These are phyloP conservation scores for Caprella mutica DNA, from an alignment of 2,888 invertebrate species.

Conservation along the genomic window DNA sequence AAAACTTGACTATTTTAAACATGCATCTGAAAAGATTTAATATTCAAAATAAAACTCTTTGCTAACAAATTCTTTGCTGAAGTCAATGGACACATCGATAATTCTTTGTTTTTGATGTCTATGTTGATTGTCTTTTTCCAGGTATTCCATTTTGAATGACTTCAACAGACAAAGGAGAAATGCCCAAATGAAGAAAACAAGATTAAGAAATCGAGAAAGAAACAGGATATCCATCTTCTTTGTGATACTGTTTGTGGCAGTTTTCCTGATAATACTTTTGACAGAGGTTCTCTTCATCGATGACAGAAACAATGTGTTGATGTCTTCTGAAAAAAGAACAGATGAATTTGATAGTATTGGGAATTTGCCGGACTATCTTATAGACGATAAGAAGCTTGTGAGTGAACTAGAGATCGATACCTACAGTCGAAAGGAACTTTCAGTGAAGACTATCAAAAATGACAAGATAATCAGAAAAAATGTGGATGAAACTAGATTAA, in stretches of 20 bases:
- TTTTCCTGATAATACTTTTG: slow-evolving; percentile 74
- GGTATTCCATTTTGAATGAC: slow-evolving; percentile 30
- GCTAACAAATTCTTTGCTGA: too few relatives aligned
- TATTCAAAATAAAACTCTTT: too few relatives aligned
- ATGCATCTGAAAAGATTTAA: too few relatives aligned
- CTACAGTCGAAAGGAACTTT: slow-evolving; percentile 30
- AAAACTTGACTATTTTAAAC: too few relatives aligned
- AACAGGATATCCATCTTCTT: slow-evolving; percentile 51
- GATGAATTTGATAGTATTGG: slow-evolving; percentile 29
- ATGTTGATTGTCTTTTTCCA: too few relatives aligned
- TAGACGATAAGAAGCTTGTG: slow-evolving; percentile 33
- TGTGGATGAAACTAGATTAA: slow-evolving; percentile 33
- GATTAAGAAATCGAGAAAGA: slow-evolving; percentile 26
- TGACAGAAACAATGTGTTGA: slow-evolving; percentile 42
- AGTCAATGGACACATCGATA: too few relatives aligned
- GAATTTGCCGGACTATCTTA: slow-evolving; percentile 33
- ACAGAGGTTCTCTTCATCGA: slow-evolving; percentile 68
- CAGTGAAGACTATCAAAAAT: slow-evolving; percentile 26
- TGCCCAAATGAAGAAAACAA: slow-evolving; percentile 27
- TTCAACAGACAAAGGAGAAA: slow-evolving; percentile 27
- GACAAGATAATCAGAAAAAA: slow-evolving; percentile 32
- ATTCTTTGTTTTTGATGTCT: too few relatives aligned
- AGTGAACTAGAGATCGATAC: slow-evolving; percentile 32
- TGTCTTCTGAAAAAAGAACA: slow-evolving; percentile 19
- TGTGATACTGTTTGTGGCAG: slow-evolving; percentile 78